Conservation (phyloP, 2,888 invertebrate genomes). For the Epinotia demarniana region DNA sequence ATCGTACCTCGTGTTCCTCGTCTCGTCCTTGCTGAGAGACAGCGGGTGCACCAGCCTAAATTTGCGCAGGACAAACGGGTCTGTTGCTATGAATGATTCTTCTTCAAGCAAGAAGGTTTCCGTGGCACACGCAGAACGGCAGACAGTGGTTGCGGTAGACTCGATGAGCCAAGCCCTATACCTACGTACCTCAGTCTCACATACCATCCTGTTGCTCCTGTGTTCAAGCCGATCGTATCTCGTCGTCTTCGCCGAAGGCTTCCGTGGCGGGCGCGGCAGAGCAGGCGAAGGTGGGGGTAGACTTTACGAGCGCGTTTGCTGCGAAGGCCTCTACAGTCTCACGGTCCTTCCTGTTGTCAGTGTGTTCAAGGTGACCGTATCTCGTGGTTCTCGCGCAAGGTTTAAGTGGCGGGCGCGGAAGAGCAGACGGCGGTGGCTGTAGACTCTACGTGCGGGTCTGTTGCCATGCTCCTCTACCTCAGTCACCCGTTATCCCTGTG, state of each 20-base stretch:
- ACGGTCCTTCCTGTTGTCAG: not conserved
- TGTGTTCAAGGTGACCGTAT: not conserved
- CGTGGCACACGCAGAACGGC: too few species aligned
- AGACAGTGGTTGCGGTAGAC: too few species aligned
- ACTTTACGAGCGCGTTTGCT: not conserved
- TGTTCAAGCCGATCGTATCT: too few species aligned
- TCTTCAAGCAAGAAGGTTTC: too few species aligned
- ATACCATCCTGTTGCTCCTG: too few species aligned
- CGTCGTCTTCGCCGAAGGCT: not conserved
- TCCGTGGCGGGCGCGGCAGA: not conserved
- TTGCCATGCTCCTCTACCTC: slow-evolving; percentile 55
- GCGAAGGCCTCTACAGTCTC: not conserved
- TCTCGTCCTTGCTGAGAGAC: not conserved
- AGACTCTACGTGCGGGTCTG: slow-evolving; percentile 67
- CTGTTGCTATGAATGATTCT: not conserved
- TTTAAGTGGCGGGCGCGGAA: not conserved
- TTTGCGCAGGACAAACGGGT: not conserved
- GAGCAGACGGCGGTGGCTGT: not conserved
- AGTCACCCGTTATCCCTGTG: slow-evolving; percentile 51
- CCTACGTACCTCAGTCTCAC: too few species aligned
- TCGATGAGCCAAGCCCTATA: too few species aligned
- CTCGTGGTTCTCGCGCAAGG: not conserved
- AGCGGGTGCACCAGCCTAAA: not conserved
- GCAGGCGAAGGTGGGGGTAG: too few species aligned
- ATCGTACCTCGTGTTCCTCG: not conserved